Base-by-base conservation (phyloP, 2,113 vertebrate species). In the Rhinoderma darwinii region DNA sequence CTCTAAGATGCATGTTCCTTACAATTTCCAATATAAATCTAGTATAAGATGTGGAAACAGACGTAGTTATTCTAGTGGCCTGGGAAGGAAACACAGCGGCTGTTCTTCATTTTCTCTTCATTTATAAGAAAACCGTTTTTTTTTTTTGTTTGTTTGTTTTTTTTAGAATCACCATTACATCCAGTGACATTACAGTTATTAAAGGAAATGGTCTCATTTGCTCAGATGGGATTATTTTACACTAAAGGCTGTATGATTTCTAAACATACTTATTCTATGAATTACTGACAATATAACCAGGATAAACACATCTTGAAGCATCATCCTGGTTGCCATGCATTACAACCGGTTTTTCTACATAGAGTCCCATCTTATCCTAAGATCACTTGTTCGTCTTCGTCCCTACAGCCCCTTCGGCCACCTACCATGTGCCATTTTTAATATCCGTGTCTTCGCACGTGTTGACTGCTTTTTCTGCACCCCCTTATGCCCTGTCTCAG, bases 71-170 rank as follows among this genome's bases (percentile, higher is more conserved):
- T 37, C 10, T 79, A 56, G 32, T 22, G 22, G 1, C 20, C 5
- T 35, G 77, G 20, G 32, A 37, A 54, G 77, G 32, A 56, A 54
- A 56, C 11, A 17, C 27, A 79, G 41, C 77, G 50, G 5, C 77
- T 79, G 77, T 27, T 51, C 35, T 79, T 32, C 20, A 51, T 56
- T 79, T 79, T 79, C 47, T 56, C 32, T 30, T 14, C 35, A 10
- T 32, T 54, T 56, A 56, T 32, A 37, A 79, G 77, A 56, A 79
- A 79, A 79, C 77, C 77, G 56, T 50, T 25, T 79, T n/a, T n/a
- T n/a, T n/a, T n/a, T n/a, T n/a, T n/a, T n/a, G n/a, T n/a, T n/a
- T n/a, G n/a, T n/a, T n/a, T n/a, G n/a, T n/a, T n/a, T n/a, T n/a
- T n/a, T 50, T 79, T 35, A 79, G 50, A 79, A 54, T 56, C 30